Base-by-base conservation (phyloP, 2,888 invertebrate species). In the Scaptomyza caliginosa region DNA sequence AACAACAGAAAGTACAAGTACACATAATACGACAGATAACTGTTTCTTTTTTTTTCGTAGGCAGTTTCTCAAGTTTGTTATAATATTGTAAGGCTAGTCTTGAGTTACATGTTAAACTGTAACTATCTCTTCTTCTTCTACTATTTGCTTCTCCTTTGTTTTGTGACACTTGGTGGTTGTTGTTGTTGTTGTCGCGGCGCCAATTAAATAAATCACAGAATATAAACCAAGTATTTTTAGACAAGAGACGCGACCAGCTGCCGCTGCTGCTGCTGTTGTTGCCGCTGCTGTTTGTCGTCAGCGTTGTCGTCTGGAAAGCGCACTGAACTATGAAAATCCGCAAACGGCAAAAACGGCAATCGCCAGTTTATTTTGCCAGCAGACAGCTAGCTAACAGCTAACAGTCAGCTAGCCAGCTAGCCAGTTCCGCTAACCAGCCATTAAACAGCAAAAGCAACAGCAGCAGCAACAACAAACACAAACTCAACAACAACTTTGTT, bases 321-420 rank as follows among this genome's bases (percentile, higher is more conserved):
- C 88, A 88, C 87, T 86, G 85, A 86, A 83, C 83, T 88, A 85
- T 86, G 88, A 86, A 86, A 77, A 76, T 75, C 72, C 73, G 77
- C 74, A 74, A 70, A 77, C 67, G 70, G 68, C 67, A 69, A 58
- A 64, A 62, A 62, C 67, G 58, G 65, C 65, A 71, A 74, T 71
- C 64, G 73, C 51, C 68, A 63, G 55, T 62, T 51, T 59, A 54
- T 32, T 26, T 26, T 26, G 32, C 32, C 63, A 67, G 66, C 56
- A 50, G 32, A 23, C 64, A 50, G 46, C 49, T 5, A 32, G 32
- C 32, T 46, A 45, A 23, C 74, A 68, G 59, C 55, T 56, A 62
- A 67, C 55, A 55, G 67, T 57, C 70, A 24, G 24, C 24, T n/a
- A n/a, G n/a, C n/a, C n/a, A n/a, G n/a, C n/a, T n/a, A n/a, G n/a